Conservation (phyloP, 2,888 invertebrate species). For the Axea sp. region DNA sequence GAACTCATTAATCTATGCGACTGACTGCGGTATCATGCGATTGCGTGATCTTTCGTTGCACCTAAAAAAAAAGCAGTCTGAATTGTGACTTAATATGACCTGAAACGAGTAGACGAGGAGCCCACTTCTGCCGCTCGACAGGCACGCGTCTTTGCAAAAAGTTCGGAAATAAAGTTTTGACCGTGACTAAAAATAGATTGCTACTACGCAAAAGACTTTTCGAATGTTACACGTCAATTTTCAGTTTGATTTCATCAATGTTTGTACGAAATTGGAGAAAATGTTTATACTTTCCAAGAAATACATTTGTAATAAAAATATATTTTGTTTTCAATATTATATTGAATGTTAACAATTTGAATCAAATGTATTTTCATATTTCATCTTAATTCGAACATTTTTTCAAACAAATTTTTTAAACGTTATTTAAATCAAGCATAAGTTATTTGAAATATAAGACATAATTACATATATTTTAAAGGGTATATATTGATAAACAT, state of each 20-base stretch:
- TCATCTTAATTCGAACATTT: too few species aligned
- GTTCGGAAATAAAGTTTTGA: conserved; percentile 53
- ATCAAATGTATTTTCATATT: too few species aligned
- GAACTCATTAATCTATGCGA: conserved; percentile 63
- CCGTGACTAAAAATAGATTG: conserved; percentile 50
- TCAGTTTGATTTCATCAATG: conserved; percentile 4
- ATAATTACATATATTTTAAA: too few species aligned
- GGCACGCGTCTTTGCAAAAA: conserved; percentile 59
- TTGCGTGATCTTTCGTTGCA: conserved; percentile 59
- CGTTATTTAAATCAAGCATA: too few species aligned
- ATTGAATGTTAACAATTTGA: too few species aligned
- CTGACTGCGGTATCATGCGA: conserved; percentile 61
- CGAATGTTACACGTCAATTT: conserved; percentile 32
- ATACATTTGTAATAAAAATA: too few species aligned
- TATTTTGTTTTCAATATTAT: too few species aligned
- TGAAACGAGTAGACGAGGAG: conserved; percentile 23
- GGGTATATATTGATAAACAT: too few species aligned
- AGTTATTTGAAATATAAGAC: too few species aligned
- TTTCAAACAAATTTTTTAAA: too few species aligned
- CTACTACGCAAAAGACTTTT: conserved; percentile 27
- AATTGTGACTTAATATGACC: conserved; percentile 50
- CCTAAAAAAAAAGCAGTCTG: conserved; percentile 32
- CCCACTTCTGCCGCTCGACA: conserved; percentile 31
- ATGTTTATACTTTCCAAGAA: background rate
- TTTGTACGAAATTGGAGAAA: background rate